Percentiles rank a stretch among this genome's conserved stretches.
Conservation (phyloP, 2,113 vertebrate species). For the Sinocyclocheilus anophthalmus region DNA sequence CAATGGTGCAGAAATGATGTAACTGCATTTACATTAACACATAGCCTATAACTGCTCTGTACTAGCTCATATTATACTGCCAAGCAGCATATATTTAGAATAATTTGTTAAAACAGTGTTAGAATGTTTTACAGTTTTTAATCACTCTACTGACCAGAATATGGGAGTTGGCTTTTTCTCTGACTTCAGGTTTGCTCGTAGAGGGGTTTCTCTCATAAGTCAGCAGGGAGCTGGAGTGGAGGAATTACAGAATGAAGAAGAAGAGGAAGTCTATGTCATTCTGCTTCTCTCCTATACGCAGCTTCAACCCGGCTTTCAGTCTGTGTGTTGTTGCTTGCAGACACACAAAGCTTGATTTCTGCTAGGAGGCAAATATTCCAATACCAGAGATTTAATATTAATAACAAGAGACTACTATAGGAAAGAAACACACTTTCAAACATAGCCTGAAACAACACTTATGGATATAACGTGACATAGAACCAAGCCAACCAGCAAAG, state of each 20-base stretch:
- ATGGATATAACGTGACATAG: not conserved
- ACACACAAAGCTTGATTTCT: not conserved
- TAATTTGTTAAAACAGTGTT: not conserved
- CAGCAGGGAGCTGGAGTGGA: not conserved
- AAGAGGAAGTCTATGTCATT: slow-evolving; percentile 5
- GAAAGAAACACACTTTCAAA: not conserved
- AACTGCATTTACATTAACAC: not conserved
- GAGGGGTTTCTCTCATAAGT: slow-evolving; percentile 7
- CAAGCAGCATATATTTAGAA: not conserved
- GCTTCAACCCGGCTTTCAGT: not conserved
- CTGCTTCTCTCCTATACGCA: not conserved
- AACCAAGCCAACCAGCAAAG: too few species aligned
- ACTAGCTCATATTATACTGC: slow-evolving; percentile 1
- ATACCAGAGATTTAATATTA: too few species aligned
- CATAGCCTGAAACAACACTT: not conserved
- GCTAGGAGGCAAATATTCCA: not conserved
- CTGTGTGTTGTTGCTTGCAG: not conserved
- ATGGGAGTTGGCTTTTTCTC: not conserved
- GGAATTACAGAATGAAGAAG: not conserved
- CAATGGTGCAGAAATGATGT: not conserved
- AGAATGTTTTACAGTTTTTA: not conserved
- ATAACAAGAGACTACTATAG: not conserved
- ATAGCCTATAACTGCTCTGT: not conserved
- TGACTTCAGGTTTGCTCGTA: not conserved
- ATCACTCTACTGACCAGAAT: not conserved